Base-by-base conservation (phyloP, 1,140 invertebrate genomes). In the Helicorthomorpha holstii region DNA sequence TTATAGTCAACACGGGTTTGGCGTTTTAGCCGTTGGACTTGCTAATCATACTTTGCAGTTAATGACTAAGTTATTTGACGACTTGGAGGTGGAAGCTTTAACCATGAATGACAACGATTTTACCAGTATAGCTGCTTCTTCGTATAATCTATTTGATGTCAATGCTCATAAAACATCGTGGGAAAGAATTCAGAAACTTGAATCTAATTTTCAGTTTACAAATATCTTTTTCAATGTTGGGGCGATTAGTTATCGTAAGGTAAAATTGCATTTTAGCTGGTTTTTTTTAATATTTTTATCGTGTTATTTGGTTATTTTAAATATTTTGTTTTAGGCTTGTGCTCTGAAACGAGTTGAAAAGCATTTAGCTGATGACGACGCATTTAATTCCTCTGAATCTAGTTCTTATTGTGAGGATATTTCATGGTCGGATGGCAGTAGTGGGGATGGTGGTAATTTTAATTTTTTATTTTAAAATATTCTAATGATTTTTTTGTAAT, bases 341-440 rank as follows among this genome's bases (percentile, higher is more conserved):
- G 83, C 80, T 27, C 65, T 89, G 56, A 87, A 86, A 63, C 73
- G 84, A 52, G 77, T 84, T 45, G 82, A 84, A 66, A 83, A 84
- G 63, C 81, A 85, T 67, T 78, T 82, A 46, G 67, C 74, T 2
- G 77, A 79, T 68, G 81, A 81, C 52, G 85, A 87, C 61, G 80
- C 79, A 10, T 79, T 85, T 42, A 88, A 85, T 61, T 79, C 82
- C 45, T 90, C 85, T 0, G 88, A 93, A 64, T 90, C 86, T 2
- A 90, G 87, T 38, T 90, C 86, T 21, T 93, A 88, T 65, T 91
- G 89, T 67, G 87, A 93, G 64, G 73, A 75, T 67, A 83, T 91
- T 62, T 85, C 87, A 61, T 88, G 83, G 64, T 88, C 87, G 0
- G 83, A 87, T 56, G 86, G 89, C 60, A 89, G 83, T 51, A 85